Percentiles rank a stretch among this genome's conserved stretches.
These are phyloP conservation scores for Diphyllodes magnificus DNA, from an alignment of 2,113 vertebrate genomes.

Conservation along the genomic window DNA sequence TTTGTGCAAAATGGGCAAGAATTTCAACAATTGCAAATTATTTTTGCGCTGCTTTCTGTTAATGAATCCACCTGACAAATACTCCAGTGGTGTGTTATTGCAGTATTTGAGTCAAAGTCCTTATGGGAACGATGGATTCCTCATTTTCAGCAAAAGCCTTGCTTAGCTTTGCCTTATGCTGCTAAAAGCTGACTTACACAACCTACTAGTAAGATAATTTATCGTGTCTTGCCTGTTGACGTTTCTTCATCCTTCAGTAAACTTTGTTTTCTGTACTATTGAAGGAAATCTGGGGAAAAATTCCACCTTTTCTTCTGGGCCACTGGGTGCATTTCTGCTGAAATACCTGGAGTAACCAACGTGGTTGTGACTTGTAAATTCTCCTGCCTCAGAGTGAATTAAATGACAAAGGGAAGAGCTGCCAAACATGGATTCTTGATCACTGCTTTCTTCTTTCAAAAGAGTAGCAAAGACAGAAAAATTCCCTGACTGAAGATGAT, in stretches of 20 bases:
- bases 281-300: background rate
- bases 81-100: background rate
- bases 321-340: background rate
- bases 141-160: background rate
- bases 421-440: background rate
- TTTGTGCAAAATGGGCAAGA: background rate
- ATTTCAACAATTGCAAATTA: background rate
- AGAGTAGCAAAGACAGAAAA: background rate
- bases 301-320: background rate
- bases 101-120: background rate
- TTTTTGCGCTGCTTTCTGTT: background rate
- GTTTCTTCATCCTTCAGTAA: background rate
- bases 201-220: background rate
- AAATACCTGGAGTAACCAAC: background rate
- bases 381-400: background rate
- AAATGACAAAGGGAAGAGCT: background rate
- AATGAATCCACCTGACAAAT: background rate
- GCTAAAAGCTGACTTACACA: background rate
- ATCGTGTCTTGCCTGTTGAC: background rate
- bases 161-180: background rate
- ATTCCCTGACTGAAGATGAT: background rate
- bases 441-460: background rate
- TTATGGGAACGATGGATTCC: background rate
- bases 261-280: background rate
- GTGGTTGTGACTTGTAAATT: background rate